Percentiles rank a stretch among this genome's conserved stretches.
phyloP scores from a whole-genome alignment of 2,113 vertebrate genomes.

The Setophaga kirtlandii region DNA sequence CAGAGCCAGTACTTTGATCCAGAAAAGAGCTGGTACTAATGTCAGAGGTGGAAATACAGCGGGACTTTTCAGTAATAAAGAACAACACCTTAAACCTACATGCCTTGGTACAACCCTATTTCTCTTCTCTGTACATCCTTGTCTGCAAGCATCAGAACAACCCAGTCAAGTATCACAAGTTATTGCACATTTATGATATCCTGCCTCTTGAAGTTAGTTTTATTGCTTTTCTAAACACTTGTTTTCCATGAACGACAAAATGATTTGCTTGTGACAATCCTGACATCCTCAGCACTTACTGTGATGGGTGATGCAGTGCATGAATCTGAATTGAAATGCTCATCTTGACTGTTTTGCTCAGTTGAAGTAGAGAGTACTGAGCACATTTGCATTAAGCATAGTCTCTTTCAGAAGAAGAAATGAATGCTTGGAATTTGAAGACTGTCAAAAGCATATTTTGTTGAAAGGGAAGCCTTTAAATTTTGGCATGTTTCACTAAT shows the following conservation, averaged over 20 bases:
- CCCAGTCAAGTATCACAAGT: neutral
- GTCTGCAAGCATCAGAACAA: neutral
- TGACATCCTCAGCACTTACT: slow-evolving; percentile 62
- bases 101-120: neutral
- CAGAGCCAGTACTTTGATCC: neutral
- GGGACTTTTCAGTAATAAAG: neutral
- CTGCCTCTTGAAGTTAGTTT: slow-evolving; percentile 32
- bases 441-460: slow-evolving; percentile 67
- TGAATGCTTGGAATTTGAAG: slow-evolving; percentile 69
- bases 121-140: neutral
- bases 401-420: slow-evolving; percentile 62
- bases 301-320: slow-evolving; percentile 44
- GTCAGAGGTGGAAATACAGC: neutral
- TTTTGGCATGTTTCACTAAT: slow-evolving; percentile 67
- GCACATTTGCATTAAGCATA: slow-evolving; percentile 71
- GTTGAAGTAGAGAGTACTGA: slow-evolving; percentile 53
- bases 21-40: neutral
- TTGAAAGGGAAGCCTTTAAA: slow-evolving; percentile 63
- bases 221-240: slow-evolving; percentile 48
- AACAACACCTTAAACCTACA: neutral
- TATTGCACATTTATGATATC: slow-evolving; percentile 23
- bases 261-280: slow-evolving; percentile 71
- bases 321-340: slow-evolving; percentile 71
- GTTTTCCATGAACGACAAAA: slow-evolving; percentile 53
- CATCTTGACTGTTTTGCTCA: slow-evolving; percentile 51